Evolutionary conservation across 1,140 invertebrate species (phyloP).

Genomic region (Tetramorium simillimum): DNA sequence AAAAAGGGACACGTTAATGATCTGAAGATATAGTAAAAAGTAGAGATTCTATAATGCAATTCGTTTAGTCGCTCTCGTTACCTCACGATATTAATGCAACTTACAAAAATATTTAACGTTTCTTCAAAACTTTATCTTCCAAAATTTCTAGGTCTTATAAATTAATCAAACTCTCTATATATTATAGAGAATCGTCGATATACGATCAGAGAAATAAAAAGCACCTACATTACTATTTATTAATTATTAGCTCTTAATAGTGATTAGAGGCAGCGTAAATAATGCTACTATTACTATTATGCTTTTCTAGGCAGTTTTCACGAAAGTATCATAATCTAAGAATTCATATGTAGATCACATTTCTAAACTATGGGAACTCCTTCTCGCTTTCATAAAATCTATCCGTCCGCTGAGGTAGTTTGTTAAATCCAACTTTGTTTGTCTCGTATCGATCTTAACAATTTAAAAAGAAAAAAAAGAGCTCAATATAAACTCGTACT

Average conservation of each 20-base stretch:
- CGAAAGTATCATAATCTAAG: conserved; percentile 62
- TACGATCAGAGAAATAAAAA: conserved; percentile 28
- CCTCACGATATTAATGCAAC: not conserved
- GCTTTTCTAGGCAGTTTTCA: conserved; percentile 58
- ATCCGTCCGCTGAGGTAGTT: conserved; percentile 67
- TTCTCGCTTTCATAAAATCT: conserved; percentile 65
- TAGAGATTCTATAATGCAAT: not conserved
- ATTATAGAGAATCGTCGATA: conserved; percentile 15
- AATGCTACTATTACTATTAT: conserved; percentile 43
- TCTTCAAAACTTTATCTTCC: conserved; percentile 19
- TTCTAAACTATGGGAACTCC: conserved; percentile 55
- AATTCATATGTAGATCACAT: conserved; percentile 28
- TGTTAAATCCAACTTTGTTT: not conserved
- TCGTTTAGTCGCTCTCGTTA: not conserved
- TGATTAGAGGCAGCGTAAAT: not conserved
- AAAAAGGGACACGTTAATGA: not conserved
- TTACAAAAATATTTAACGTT: conserved; percentile 16
- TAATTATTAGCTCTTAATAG: conserved; percentile 39
- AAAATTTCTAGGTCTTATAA: conserved; percentile 42
- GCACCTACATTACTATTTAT: conserved; percentile 39
- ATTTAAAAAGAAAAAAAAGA: not conserved
- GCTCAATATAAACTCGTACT: not conserved
- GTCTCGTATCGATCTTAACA: not conserved
- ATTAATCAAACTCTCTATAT: conserved; percentile 7
- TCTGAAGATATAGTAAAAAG: not conserved